Conservation (phyloP, 1,140 invertebrate genomes). For the Drosophila sechellia region DNA sequence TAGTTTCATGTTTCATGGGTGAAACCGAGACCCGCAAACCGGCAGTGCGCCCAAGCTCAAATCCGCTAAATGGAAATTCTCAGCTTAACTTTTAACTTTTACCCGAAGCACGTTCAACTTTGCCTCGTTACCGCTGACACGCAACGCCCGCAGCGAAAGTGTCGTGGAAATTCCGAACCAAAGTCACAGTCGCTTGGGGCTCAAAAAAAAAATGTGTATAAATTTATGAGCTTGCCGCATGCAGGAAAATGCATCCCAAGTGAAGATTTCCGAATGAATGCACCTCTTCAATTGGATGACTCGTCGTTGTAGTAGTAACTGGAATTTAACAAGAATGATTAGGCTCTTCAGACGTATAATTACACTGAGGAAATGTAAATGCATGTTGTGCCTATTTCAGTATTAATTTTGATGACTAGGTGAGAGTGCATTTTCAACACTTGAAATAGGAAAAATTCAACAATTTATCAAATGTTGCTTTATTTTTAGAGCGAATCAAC, state of each 20-base stretch:
- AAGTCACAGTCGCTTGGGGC: constrained; percentile 11
- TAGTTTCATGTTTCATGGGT: constrained; percentile 45
- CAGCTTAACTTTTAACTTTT: constrained; percentile 65
- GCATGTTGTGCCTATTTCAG: too few species aligned
- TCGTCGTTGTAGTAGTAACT: background rate
- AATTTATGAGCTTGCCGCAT: constrained; percentile 48
- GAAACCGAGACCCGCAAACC: constrained; percentile 31
- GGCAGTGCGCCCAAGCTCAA: constrained; percentile 15
- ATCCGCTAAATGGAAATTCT: constrained; percentile 56
- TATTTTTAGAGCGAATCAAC: too few species aligned
- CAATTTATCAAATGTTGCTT: too few species aligned
- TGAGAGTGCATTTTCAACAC: too few species aligned
- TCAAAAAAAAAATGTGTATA: constrained; percentile 18
- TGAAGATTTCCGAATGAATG: constrained; percentile 13
- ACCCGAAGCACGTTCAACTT: constrained; percentile 63
- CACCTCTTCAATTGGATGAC: constrained; percentile 43
- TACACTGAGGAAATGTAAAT: background rate
- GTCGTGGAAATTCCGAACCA: constrained; percentile 49
- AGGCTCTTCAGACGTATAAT: background rate
- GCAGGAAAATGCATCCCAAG: constrained; percentile 36
- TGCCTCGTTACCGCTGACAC: constrained; percentile 28
- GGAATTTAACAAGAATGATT: background rate
- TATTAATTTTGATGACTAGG: too few species aligned
- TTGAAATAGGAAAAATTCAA: too few species aligned
- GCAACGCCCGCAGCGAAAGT: constrained; percentile 73